These are phyloP conservation scores for Stigmatopora argus DNA, from an alignment of 2,113 vertebrate genomes.

Conservation along the genomic window DNA sequence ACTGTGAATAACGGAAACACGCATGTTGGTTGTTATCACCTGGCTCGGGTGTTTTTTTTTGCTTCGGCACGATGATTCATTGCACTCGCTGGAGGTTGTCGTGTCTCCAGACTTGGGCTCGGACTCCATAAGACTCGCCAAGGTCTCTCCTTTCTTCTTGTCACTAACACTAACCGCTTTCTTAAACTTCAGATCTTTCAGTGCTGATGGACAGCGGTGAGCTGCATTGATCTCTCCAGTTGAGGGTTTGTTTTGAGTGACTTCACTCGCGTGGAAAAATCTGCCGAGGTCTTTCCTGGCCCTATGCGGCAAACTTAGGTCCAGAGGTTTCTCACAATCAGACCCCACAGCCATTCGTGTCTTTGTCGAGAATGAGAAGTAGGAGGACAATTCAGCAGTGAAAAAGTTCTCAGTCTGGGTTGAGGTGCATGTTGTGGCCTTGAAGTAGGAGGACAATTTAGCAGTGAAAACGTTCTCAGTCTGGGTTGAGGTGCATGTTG, in stretches of 20 bases:
- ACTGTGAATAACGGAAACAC: not conserved
- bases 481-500: slow-evolving; percentile 58
- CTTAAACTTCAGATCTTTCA: not conserved
- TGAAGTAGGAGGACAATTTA: slow-evolving; percentile 36
- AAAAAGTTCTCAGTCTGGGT: slow-evolving; percentile 49
- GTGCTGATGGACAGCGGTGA: not conserved
- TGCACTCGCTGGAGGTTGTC: slow-evolving; percentile 54
- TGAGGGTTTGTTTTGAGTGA: not conserved
- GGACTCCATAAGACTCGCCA: slow-evolving; percentile 13
- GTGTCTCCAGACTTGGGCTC: slow-evolving; percentile 40
- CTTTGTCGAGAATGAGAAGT: slow-evolving; percentile 44
- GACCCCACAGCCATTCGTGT: not conserved
- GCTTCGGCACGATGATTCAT: slow-evolving; percentile 19
- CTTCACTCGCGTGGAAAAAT: not conserved
- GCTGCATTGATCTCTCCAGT: not conserved
- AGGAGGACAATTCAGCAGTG: slow-evolving; percentile 45
- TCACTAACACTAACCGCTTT: not conserved
- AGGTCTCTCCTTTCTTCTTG: not conserved
- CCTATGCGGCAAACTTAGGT: slow-evolving; percentile 63
- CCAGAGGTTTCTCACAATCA: slow-evolving; percentile 39
- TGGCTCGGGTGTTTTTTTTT: slow-evolving; percentile 51
- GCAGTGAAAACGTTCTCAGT: slow-evolving; percentile 61
- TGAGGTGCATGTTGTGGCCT: too few relatives aligned
- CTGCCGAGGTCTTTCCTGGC: slow-evolving; percentile 14
- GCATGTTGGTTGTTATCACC: slow-evolving; percentile 22